A percentile compares a stretch with the other conserved stretches of the same genome.
Evolutionary conservation across 2,113 vertebrate genomes (phyloP).

Genomic region (Scomber japonicus): DNA sequence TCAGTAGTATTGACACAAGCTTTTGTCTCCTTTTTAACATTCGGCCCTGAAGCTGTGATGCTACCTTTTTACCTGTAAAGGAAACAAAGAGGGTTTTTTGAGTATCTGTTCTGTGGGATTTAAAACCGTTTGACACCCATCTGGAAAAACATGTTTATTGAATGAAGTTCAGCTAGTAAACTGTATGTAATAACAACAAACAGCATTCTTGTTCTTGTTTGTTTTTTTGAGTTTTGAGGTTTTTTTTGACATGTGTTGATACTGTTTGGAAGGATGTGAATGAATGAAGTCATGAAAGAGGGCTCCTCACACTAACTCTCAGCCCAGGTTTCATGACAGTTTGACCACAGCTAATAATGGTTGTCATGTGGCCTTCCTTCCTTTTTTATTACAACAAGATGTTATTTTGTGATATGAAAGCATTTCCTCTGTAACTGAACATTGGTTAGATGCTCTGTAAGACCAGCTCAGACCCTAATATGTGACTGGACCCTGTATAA

Average conservation of each 20-base stretch:
- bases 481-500: too few species aligned
- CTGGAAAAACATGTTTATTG: background rate
- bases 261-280: background rate
- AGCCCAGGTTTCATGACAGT: too few species aligned
- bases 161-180: background rate
- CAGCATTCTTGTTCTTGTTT: background rate
- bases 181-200: background rate
- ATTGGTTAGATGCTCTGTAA: background rate
- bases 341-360: background rate
- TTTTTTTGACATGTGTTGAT: background rate
- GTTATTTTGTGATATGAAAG: background rate
- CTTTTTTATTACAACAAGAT: background rate
- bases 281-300: background rate
- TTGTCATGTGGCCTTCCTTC: background rate
- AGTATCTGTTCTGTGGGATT: background rate
- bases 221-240: background rate
- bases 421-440: background rate
- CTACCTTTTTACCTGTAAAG: background rate
- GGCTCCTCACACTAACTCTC: too few species aligned
- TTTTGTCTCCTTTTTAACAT: background rate
- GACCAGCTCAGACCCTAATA: too few species aligned
- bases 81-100: background rate
- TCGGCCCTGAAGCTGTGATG: background rate
- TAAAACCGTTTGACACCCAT: background rate
- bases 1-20: background rate